phyloP scores from a whole-genome alignment of 2,797 vertebrate genomes.

The Pogonophryne albipinna region DNA sequence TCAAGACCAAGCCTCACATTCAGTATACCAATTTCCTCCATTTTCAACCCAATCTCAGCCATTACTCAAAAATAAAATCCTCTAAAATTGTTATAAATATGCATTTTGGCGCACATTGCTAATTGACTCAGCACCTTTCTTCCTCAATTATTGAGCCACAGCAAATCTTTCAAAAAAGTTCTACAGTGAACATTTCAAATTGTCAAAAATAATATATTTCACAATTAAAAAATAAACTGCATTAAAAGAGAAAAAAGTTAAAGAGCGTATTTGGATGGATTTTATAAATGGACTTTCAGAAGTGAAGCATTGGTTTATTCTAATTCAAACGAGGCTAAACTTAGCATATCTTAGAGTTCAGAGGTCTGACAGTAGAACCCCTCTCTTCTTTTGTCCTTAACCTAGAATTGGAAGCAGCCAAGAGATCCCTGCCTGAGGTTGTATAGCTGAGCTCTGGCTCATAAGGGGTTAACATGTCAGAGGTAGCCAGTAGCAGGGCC shows the following conservation, averaged over 20 bases:
- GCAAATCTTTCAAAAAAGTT: not conserved
- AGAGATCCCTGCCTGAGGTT: constrained; percentile 52
- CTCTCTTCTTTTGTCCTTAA: constrained; percentile 51
- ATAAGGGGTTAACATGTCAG: constrained; percentile 52
- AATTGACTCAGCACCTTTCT: constrained; percentile 10
- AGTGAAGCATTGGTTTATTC: not conserved
- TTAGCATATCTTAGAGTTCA: constrained; percentile 23
- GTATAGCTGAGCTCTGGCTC: constrained; percentile 39
- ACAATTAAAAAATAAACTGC: not conserved
- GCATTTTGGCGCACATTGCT: not conserved
- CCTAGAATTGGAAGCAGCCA: constrained; percentile 46
- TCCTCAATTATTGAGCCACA: not conserved
- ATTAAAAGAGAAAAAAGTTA: not conserved
- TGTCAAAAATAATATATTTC: not conserved
- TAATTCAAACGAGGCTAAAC: constrained; percentile 19
- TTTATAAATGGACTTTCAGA: not conserved
- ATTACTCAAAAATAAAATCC: not conserved
- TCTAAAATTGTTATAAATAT: not conserved
- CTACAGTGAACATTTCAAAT: not conserved
- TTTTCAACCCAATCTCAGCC: not conserved
- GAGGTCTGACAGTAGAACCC: constrained; percentile 33
- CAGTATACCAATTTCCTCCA: not conserved
- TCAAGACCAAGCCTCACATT: not conserved
- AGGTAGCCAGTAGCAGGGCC: constrained; percentile 36
- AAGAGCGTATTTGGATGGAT: not conserved